phyloP scores from a whole-genome alignment of 2,888 invertebrate genomes.

The Germaria angustata region DNA sequence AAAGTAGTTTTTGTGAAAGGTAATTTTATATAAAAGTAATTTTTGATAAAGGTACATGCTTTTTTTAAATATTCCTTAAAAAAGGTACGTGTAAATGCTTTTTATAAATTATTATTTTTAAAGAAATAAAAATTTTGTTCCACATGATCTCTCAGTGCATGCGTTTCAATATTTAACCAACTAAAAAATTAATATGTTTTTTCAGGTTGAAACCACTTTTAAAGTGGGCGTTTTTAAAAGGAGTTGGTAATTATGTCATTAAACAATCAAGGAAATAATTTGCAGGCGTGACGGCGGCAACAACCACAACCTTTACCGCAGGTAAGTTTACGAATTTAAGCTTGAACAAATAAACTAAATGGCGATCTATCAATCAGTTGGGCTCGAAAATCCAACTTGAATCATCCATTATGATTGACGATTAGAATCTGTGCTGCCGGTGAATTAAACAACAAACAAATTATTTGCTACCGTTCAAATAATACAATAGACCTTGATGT shows the following conservation, averaged over 20 bases:
- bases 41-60: too few species aligned
- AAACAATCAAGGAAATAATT: constrained; percentile 64
- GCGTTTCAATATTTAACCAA: neutral
- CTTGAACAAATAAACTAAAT: neutral
- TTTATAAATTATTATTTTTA: too few species aligned
- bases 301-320: constrained; percentile 15
- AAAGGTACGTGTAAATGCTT: too few species aligned
- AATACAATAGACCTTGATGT: constrained; percentile 11
- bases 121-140: neutral
- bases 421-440: constrained; percentile 1
- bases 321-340: constrained; percentile 19
- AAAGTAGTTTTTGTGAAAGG: too few species aligned
- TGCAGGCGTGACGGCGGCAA: constrained; percentile 57
- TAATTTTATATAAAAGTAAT: too few species aligned
- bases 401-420: neutral
- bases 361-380: constrained; percentile 13
- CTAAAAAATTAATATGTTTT: neutral
- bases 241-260: constrained; percentile 65
- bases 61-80: too few species aligned
- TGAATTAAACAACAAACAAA: constrained; percentile 17
- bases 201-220: constrained; percentile 15
- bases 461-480: constrained; percentile 54
- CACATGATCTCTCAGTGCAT: constrained; percentile 1
- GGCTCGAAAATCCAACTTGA: neutral
- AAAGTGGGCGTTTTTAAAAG: constrained; percentile 60